These are phyloP conservation scores for Tapirus terrestris DNA, from an alignment of 2,113 vertebrate species.

Conservation along the genomic window DNA sequence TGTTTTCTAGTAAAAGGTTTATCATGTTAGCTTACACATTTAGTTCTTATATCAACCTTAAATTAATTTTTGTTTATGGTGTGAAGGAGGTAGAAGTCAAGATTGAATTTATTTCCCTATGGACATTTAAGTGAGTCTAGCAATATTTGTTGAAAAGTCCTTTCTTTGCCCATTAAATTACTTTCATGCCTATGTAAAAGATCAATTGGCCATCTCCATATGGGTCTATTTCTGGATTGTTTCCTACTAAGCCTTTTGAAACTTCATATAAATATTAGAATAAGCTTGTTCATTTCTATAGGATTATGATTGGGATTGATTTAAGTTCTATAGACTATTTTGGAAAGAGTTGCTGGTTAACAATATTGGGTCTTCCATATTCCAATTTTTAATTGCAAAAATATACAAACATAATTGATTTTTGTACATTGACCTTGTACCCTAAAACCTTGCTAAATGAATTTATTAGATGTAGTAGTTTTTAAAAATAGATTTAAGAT, in stretches of 20 bases:
- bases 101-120: not conserved
- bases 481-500: not conserved
- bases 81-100: not conserved
- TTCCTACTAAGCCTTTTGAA: not conserved
- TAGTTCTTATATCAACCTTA: not conserved
- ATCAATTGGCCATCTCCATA: not conserved
- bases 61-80: not conserved
- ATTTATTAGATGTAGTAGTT: not conserved
- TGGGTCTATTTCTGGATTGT: not conserved
- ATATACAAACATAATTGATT: not conserved
- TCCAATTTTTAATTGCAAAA: not conserved
- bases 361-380: not conserved
- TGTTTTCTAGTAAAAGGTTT: not conserved
- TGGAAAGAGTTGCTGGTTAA: not conserved
- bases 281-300: not conserved
- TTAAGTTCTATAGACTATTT: slow-evolving; percentile 3
- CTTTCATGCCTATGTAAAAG: not conserved
- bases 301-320: not conserved
- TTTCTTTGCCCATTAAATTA: not conserved
- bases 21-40: not conserved
- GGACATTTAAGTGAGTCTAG: not conserved
- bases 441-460: not conserved
- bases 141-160: not conserved
- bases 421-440: not conserved
- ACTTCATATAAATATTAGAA: not conserved